phyloP scores from a whole-genome alignment of 1,140 invertebrate species.

The Drosophila navojoa region DNA sequence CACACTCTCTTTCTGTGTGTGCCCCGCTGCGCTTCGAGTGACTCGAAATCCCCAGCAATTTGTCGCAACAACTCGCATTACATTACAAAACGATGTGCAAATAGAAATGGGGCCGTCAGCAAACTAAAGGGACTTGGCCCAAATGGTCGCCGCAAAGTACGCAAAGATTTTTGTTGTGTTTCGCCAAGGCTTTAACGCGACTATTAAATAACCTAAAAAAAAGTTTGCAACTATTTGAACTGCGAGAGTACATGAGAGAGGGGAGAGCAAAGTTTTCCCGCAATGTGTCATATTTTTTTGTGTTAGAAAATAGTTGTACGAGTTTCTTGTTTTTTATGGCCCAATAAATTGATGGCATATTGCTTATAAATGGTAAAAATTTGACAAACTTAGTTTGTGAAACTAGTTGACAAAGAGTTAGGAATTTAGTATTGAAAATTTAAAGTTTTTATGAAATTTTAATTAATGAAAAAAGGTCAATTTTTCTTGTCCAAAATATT shows the following conservation, averaged over 20 bases:
- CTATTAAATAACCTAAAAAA: constrained; percentile 52
- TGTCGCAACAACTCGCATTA: constrained; percentile 79
- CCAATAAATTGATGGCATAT: constrained; percentile 4
- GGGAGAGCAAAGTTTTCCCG: not conserved
- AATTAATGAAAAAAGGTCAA: not conserved
- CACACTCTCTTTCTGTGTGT: not conserved
- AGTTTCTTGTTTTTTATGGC: constrained; percentile 1
- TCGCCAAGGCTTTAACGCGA: constrained; percentile 29
- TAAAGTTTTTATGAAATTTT: not conserved
- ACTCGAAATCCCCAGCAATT: constrained; percentile 73
- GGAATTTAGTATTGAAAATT: not conserved
- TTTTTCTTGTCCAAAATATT: not conserved
- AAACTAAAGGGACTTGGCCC: constrained; percentile 72
- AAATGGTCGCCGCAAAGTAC: constrained; percentile 62
- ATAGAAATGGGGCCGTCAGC: constrained; percentile 58
- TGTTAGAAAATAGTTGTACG: not conserved
- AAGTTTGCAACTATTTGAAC: not conserved
- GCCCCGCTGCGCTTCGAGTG: constrained; percentile 47
- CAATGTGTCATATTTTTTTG: constrained; percentile 1
- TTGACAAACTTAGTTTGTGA: not conserved
- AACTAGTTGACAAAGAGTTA: not conserved
- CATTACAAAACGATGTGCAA: constrained; percentile 80
- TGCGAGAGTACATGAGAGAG: not conserved
- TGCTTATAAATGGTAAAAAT: constrained; percentile 1
- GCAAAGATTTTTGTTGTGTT: constrained; percentile 31